These are phyloP conservation scores for Thalassaphorura encarpata DNA, from an alignment of 1,140 invertebrate genomes.

Conservation along the genomic window DNA sequence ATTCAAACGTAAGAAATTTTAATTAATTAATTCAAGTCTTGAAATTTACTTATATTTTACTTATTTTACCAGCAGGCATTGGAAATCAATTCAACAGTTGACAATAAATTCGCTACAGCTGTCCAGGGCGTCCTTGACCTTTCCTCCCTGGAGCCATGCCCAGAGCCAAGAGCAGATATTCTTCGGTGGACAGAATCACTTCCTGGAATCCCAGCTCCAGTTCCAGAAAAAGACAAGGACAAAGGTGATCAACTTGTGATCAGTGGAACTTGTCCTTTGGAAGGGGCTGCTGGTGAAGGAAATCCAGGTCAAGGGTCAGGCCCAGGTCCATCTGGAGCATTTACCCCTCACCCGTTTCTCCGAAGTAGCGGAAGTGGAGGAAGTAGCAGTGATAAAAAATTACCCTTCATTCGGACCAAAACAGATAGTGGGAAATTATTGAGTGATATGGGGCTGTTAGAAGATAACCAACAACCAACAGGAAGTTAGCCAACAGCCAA, in stretches of 20 bases:
- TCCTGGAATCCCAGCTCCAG: neutral
- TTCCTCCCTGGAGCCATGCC: constrained; percentile 20
- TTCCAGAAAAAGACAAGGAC: neutral
- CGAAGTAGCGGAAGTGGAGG: neutral
- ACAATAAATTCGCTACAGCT: no score
- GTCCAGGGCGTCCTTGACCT: neutral
- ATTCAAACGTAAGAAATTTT: no score
- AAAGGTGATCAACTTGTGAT: constrained; percentile 36
- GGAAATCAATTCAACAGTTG: no score
- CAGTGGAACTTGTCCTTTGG: constrained; percentile 44
- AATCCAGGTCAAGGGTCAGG: constrained; percentile 30
- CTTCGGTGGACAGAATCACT: constrained; percentile 46
- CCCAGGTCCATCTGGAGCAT: constrained; percentile 40
- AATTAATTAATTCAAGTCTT: no score
- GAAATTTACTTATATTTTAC: no score
- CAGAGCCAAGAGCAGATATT: constrained; percentile 47
- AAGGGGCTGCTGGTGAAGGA: constrained; percentile 49
- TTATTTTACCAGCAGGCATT: no score
- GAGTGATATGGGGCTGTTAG: constrained; percentile 29
- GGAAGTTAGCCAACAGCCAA: no score
- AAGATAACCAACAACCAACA: no score
- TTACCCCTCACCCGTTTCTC: constrained; percentile 30
- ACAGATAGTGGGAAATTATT: constrained; percentile 58
- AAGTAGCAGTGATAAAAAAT: no score
- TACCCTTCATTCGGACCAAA: constrained; percentile 45